phyloP scores from a whole-genome alignment of 1,140 invertebrate genomes.

The Bombus confusus region DNA sequence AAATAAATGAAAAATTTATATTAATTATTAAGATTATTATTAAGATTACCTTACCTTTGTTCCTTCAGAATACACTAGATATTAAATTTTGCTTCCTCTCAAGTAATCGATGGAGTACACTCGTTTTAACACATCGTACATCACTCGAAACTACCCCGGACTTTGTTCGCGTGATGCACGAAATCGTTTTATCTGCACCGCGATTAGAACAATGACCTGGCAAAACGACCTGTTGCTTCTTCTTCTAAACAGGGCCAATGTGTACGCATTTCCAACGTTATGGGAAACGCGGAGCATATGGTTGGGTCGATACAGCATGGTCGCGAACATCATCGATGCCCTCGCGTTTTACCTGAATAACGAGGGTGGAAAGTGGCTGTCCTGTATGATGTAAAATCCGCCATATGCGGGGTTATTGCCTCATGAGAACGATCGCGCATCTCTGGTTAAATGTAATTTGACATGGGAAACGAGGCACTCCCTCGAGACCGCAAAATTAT shows the following conservation, averaged over 20 bases:
- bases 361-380: constrained; percentile 55
- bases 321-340: constrained; percentile 54
- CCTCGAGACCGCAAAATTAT: constrained; percentile 9
- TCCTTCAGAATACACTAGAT: background rate
- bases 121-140: constrained; percentile 11
- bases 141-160: background rate
- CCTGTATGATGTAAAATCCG: constrained; percentile 54
- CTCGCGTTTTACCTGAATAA: constrained; percentile 58
- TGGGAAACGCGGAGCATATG: constrained; percentile 74
- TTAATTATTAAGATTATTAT: background rate
- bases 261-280: constrained; percentile 45
- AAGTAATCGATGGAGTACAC: background rate
- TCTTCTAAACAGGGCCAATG: constrained; percentile 13
- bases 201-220: constrained; percentile 60
- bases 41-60: background rate
- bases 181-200: constrained; percentile 47
- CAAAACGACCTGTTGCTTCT: constrained; percentile 61
- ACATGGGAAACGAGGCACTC: constrained; percentile 68
- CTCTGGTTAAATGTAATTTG: constrained; percentile 66
- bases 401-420: constrained; percentile 69
- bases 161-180: constrained; percentile 21
- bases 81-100: background rate
- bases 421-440: constrained; percentile 69
- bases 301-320: constrained; percentile 58
- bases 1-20: background rate